Base-by-base conservation (phyloP, 1,140 invertebrate species). In the Arctopsyche grandis region DNA sequence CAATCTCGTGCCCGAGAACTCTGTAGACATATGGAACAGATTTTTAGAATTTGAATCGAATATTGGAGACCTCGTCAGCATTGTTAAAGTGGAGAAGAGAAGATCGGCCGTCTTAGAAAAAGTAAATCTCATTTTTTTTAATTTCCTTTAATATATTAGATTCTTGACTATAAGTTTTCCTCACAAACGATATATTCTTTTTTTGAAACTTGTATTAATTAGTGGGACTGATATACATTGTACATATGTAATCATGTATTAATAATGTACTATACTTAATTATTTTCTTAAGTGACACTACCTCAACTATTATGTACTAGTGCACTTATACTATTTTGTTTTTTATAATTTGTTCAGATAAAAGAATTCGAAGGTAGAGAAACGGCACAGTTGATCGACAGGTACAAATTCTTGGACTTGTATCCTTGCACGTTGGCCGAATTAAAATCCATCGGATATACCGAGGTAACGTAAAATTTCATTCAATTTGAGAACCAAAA, bases 21-120 rank as follows among this genome's bases (percentile, higher is more conserved):
- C 97, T 44, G 95, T 98, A 91, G 97, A 99, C 85, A 98, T 99
- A 79, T 99, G 98, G 98, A 99, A 99, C 87, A 91, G 95, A 79
- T 99, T 99, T 88, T 89, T 99, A 44, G 97, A 99, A 84, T 99
- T 99, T 88, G 99, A 99, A 89, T 98, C 97, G 21, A 98, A 98
- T 84, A 98, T 99, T 82, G 98, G 99, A 0, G 98, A 99, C 89
- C 86, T 99, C 56, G 93, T 97, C n/a, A 97, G 95, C 89, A 98
- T 99, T 77, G 93, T 99, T 0, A 99, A 99, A 90, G 98, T 99
- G 9, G 98, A 99, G 86, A 97, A 98, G 84, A 86, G 98, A 74
- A 89, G 98, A 70, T 94, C 96, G 84, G 93, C 95, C 38, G 95
- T 97, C 0, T 90, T 99, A 79, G 96, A 98, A 85, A 97, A 97